These are phyloP conservation scores for Meloe dianella DNA, from an alignment of 2,888 invertebrate species.

Conservation along the genomic window DNA sequence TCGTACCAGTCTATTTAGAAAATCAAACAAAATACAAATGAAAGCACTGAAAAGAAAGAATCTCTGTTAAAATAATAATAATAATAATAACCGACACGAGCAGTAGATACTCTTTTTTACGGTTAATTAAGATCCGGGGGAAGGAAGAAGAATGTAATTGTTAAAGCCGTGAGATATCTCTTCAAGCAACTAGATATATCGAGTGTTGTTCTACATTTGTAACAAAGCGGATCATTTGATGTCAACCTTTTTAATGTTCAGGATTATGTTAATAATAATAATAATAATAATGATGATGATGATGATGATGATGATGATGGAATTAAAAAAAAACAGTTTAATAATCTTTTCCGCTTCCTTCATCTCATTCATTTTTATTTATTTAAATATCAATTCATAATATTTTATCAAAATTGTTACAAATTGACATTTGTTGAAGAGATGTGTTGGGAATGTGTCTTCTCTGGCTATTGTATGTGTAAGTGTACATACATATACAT, in stretches of 20 bases:
- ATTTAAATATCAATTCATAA: not conserved
- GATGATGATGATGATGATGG: not conserved
- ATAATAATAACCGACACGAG: conserved; percentile 37
- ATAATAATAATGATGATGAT: not conserved
- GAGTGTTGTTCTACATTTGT: conserved; percentile 21
- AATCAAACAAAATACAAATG: not conserved
- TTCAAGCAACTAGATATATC: not conserved
- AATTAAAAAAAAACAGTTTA: not conserved
- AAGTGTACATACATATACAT: not conserved
- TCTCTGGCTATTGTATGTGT: not conserved
- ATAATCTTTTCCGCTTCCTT: not conserved
- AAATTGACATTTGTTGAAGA: conserved; percentile 6
- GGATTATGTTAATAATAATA: not conserved
- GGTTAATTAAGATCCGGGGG: conserved; percentile 33
- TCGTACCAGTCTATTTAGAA: conserved; percentile 17
- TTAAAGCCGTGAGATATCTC: conserved; percentile 34
- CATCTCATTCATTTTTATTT: not conserved
- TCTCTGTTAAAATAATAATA: too few relatives aligned
- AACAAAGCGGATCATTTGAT: conserved; percentile 18
- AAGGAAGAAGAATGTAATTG: conserved; percentile 41
- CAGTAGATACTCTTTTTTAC: conserved; percentile 36
- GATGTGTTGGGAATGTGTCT: not conserved
- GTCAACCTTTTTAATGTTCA: conserved; percentile 1
- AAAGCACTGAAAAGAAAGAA: not conserved
- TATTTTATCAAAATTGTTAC: conserved; percentile 5